Conservation (phyloP, 2,888 invertebrate genomes). For the Argyra leucocephala region DNA sequence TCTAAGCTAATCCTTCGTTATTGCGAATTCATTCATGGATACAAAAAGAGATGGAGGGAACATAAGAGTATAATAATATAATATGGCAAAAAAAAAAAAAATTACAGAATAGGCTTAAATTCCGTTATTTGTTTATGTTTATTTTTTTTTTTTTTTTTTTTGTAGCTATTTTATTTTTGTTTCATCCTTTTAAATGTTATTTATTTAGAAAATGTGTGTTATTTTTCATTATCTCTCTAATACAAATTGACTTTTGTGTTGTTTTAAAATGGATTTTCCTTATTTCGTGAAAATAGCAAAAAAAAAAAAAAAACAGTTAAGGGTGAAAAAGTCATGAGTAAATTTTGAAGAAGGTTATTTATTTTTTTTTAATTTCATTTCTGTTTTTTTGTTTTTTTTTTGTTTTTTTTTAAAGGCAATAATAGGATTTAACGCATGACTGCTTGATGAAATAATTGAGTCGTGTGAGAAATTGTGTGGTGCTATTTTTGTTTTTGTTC, state of each 20-base stretch:
- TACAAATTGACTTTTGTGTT: not conserved
- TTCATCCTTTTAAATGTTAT: not conserved
- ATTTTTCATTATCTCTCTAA: not conserved
- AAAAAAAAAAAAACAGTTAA: not conserved
- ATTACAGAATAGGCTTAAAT: no score
- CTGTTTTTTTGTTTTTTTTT: no score
- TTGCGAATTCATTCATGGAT: no score
- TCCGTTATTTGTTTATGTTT: no score
- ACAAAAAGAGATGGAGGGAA: no score
- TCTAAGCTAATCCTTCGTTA: no score
- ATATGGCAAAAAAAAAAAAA: no score
- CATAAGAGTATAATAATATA: no score
- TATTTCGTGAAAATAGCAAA: not conserved
- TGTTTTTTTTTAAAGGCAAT: not conserved
- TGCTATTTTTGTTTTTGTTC: not conserved
- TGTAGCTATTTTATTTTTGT: not conserved
- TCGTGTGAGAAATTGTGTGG: constrained; percentile 1
- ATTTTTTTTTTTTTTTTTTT: not conserved
- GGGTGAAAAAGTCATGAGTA: no score
- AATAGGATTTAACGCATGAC: constrained; percentile 3
- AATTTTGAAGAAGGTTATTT: not conserved
- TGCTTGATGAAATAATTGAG: constrained; percentile 4
- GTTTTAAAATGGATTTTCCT: constrained; percentile 1
- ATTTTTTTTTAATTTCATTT: not conserved
- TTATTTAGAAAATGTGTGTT: not conserved